Percentiles rank a stretch among this genome's conserved stretches.
Conservation (phyloP, 1,140 invertebrate genomes). For the Pissodes strobi region DNA sequence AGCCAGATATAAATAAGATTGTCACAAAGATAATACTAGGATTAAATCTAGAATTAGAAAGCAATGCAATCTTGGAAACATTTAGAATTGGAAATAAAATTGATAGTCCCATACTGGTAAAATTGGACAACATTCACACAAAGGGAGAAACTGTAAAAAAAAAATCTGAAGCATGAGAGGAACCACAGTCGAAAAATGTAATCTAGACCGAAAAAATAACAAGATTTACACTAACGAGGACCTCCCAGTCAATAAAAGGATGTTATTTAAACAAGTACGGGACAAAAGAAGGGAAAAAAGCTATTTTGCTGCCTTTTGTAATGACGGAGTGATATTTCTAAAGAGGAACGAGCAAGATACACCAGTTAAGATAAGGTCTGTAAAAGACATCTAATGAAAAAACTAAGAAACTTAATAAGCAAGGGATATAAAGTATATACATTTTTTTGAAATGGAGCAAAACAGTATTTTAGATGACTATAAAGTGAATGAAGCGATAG, state of each 20-base stretch:
- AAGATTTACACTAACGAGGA: conserved; percentile 10
- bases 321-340: background rate
- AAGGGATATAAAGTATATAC: background rate
- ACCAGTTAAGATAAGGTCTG: background rate
- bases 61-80: background rate
- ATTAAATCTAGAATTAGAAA: background rate
- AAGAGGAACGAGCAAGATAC: background rate
- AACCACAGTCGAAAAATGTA: background rate
- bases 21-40: background rate
- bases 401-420: background rate
- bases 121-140: background rate
- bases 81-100: background rate
- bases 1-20: background rate
- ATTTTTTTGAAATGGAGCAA: background rate
- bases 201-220: conserved; percentile 1
- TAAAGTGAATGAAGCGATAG: background rate
- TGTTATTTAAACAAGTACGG: conserved; percentile 4
- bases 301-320: background rate
- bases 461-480: background rate
- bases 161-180: background rate
- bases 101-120: background rate
- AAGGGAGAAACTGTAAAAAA: background rate
- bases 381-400: background rate
- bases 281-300: background rate
- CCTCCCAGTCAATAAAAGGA: background rate